Evolutionary conservation across 1,140 invertebrate species (phyloP), one percentile per base, ranked within the genome.

Genomic region (Cardiocondyla obscurior): DNA sequence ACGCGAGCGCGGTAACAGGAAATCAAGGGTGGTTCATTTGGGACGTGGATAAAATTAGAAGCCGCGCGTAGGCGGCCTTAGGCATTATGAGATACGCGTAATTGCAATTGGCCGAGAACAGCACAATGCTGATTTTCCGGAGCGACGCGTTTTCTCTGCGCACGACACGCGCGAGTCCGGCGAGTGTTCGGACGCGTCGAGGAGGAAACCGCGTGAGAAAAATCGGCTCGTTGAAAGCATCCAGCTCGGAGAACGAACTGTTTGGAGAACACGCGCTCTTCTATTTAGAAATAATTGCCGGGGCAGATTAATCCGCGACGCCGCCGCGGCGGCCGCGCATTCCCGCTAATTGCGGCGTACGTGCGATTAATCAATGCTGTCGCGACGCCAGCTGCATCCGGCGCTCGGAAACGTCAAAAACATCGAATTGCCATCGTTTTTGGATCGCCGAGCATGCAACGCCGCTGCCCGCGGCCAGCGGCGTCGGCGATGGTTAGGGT

Each of bases 11-110:
- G 70, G 69, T 53, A 69, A 55, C 74, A 83, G 85, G 85, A 88
- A 90, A 90, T 86, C 77, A 87, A 76, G 58, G 39, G 44, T 44
- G 39, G 57, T 82, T 79, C 58, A 60, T 89, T 87, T 84, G 84
- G 76, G 84, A 84, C 81, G 69, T 55, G 55, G 51, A 81, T 90
- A 92, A 92, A 92, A 91, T 90, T 92, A 92, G 88, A 90, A 69
- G 67, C 22, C 22, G 10, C 69, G 83, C 46, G 85, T 85, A 73
- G 81, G 88, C 87, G 82, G 73, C 69, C 33, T 64, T 46, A 81
- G 70, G 46, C 22, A 79, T 81, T 87, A 88, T 89, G 84, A 83
- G 69, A 67, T 58, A 86, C 82, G 85, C 76, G 64, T 92, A 91
- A 92, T 92, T 92, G 82, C 79, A 87, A 89, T 89, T 89, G 83